Evolutionary conservation across 2,888 invertebrate species (phyloP).

Genomic region (Drosophila sordidapex): DNA sequence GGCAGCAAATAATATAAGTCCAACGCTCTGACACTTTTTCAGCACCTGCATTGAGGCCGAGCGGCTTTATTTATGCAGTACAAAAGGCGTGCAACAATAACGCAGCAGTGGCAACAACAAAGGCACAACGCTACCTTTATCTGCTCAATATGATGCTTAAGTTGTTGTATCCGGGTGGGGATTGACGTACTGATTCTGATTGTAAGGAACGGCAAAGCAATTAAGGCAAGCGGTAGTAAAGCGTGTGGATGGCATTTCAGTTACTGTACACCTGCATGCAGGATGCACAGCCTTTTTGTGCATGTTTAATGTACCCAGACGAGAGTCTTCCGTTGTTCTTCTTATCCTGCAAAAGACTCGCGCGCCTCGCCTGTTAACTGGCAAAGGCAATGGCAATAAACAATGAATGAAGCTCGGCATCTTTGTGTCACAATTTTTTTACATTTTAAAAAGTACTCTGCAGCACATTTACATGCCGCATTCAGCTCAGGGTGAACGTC

Average conservation of each 20-base stretch:
- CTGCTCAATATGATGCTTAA: slow-evolving; percentile 59
- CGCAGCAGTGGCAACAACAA: slow-evolving; percentile 35
- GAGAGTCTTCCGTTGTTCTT: slow-evolving; percentile 9
- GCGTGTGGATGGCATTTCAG: slow-evolving; percentile 5
- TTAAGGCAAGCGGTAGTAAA: slow-evolving; percentile 26
- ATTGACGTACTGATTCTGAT: slow-evolving; percentile 22
- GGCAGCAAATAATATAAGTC: not conserved
- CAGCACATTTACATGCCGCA: slow-evolving; percentile 21
- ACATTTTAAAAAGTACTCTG: not conserved
- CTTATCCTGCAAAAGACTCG: slow-evolving; percentile 17
- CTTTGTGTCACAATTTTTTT: slow-evolving; percentile 23
- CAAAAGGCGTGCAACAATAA: slow-evolving; percentile 42
- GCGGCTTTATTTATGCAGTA: slow-evolving; percentile 31
- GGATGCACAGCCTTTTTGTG: slow-evolving; percentile 34
- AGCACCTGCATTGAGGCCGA: slow-evolving; percentile 13
- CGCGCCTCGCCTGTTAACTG: slow-evolving; percentile 14
- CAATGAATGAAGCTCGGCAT: slow-evolving; percentile 42
- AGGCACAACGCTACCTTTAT: slow-evolving; percentile 34
- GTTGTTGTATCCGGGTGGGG: slow-evolving; percentile 43
- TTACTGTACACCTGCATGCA: slow-evolving; percentile 30
- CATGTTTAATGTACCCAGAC: slow-evolving; percentile 39
- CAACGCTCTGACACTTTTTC: slow-evolving; percentile 1
- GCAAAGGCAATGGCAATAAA: slow-evolving; percentile 16
- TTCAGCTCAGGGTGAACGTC: slow-evolving; percentile 50
- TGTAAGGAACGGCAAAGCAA: slow-evolving; percentile 45